Evolutionary conservation across 2,797 vertebrate species (phyloP).

Genomic region (Falco rusticolus): DNA sequence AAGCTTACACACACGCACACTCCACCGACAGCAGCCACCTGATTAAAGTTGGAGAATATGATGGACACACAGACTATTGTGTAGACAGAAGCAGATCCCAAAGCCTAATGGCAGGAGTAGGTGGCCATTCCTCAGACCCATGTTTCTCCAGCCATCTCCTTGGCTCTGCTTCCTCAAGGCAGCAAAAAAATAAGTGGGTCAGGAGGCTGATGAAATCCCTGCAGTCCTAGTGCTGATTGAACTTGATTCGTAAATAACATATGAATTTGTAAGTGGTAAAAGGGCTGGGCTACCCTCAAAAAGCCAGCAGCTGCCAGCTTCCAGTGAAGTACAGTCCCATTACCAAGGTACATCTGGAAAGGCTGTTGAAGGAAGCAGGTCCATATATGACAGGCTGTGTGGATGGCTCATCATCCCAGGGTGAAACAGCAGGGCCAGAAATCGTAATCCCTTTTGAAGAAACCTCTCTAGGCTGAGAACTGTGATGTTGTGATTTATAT

Average conservation of each 20-base stretch:
- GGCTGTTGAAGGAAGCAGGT: background rate
- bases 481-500: background rate
- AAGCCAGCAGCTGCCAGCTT: background rate
- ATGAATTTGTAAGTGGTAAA: background rate
- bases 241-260: background rate
- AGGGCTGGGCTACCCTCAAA: background rate
- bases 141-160: background rate
- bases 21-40: background rate
- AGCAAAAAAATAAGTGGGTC: background rate
- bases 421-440: background rate
- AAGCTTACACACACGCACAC: background rate
- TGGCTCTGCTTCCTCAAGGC: background rate
- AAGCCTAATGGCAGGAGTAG: background rate
- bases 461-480: conserved; percentile 6
- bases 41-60: background rate
- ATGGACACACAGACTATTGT: background rate
- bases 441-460: background rate
- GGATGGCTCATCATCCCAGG: background rate
- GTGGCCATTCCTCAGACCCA: rapidly evolving
- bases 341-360: conserved; percentile 43
- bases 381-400: background rate
- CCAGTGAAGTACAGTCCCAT: background rate
- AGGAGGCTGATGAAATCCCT: background rate
- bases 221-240: background rate
- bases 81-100: background rate